Evolutionary conservation across 2,888 invertebrate genomes (phyloP), one percentile per base, ranked within the genome.

Genomic region (Diploptera punctata): DNA sequence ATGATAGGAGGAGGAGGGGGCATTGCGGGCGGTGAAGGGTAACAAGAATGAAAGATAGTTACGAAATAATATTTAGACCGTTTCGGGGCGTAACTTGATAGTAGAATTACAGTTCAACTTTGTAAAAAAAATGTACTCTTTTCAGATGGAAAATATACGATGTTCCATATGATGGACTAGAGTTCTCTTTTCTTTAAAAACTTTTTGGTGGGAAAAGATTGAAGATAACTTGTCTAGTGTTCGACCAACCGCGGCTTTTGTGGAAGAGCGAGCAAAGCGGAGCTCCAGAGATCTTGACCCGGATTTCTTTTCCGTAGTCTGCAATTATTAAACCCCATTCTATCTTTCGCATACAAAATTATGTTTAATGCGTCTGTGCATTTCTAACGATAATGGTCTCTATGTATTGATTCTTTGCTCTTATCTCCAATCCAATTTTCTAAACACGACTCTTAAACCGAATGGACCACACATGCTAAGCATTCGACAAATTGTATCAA

Each of bases 161-260:
- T 29, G 57, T 13, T 57, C 13, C 18, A 29, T n/a, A 3, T 44
- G 69, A 69, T 69, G 69, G 60, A 69, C 24, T 69, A 60, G 44
- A 47, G 65, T 65, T 47, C 47, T 24, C 24, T 43, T 65, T 65
- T 24, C 44, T 65, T n/a, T n/a, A n/a, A n/a, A n/a, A n/a, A n/a
- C n/a, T n/a, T n/a, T n/a, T n/a, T n/a, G n/a, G 65, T 65, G 65
- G 65, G 65, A 65, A 65, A 65, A 65, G 65, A 65, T 65, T 19
- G 18, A 7, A 65, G 65, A 65, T 65, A 65, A 65, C 24, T 18
- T 43, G 65, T 44, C 43, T 65, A 24, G 62, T 54, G 57, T 29
- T 57, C 57, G 57, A 57, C 31, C 31, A 29, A 57, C 57, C 57
- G 29, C 57, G 57, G 57, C 57, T 57, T 13, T 5, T 24, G 57